These are phyloP conservation scores for Zeugodacus cucurbitae DNA, from an alignment of 1,140 invertebrate species.

Conservation along the genomic window DNA sequence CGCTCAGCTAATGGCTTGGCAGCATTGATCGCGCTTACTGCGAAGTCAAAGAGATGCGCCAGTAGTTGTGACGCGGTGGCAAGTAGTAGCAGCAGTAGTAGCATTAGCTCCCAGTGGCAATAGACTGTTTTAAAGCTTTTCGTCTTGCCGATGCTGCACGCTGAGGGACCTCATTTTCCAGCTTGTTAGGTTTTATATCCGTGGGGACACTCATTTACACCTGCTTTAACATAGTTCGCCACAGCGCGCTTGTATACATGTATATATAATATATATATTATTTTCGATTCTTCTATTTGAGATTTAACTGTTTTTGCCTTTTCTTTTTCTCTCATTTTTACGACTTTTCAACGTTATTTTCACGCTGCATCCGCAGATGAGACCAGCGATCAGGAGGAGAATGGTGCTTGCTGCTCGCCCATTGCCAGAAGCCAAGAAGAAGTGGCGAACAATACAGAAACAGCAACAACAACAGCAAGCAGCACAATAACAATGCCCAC, in stretches of 20 bases:
- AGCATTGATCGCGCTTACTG: not conserved
- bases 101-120: not conserved
- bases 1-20: not conserved
- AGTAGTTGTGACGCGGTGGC: not conserved
- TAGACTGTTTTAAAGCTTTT: not conserved
- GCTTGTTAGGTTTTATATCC: slow-evolving; percentile 33
- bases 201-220: slow-evolving; percentile 31
- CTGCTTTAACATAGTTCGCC: slow-evolving; percentile 16
- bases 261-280: not conserved
- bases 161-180: slow-evolving; percentile 37
- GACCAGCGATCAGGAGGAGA: slow-evolving; percentile 62
- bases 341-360: not conserved
- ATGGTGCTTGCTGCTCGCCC: slow-evolving; percentile 50
- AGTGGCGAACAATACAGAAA: not conserved
- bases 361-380: slow-evolving; percentile 48
- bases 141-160: slow-evolving; percentile 16
- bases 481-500: not conserved
- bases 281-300: not conserved
- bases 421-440: not conserved
- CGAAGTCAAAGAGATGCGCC: not conserved
- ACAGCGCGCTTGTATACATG: not conserved
- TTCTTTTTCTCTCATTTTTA: slow-evolving; percentile 2
- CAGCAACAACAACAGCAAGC: slow-evolving; percentile 12
- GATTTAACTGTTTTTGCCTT: not conserved
- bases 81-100: not conserved